Base-by-base conservation (phyloP, 2,797 vertebrate species). In the Falco rusticolus region DNA sequence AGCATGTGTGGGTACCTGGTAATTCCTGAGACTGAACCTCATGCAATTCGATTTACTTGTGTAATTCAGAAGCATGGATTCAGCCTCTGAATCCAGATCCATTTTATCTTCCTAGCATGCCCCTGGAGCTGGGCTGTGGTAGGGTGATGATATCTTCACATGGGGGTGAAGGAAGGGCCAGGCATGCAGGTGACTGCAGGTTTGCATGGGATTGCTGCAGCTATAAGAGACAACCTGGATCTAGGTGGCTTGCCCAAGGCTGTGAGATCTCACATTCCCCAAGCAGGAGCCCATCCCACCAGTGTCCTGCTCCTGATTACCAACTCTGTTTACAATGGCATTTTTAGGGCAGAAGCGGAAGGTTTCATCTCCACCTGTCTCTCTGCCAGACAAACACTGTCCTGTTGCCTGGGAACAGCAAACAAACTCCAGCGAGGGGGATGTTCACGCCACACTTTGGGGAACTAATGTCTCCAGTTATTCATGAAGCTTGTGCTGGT, bases 11-110 rank as follows among this genome's bases (percentile, higher is more conserved):
- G 22, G 11, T 16, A 48, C 48, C 80, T 54, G 31, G 17, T n/a
- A 1, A 20, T 11, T 11, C 37, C 71, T 47, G 50, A 85, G 31
- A 15, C 31, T 69, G 28, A 57, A 29, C 28, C n/a, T 57, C n/a
- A 6, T 0, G 0, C 2, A 16, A 4, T 51, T 45, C 10, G 25
- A 24, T 53, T 82, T 43, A 11, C 19, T 77, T 0, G 0, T 19
- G 29, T 10, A 34, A 45, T 17, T 45, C 43, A 45, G 17, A 45
- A 45, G 16, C 43, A 17, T 45, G 43, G 37, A 37, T 12, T 1
- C 6, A 34, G 22, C 29, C 22, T 64, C 45, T 45, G 68, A 51
- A 57, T 31, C 31, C 54, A 56, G 43, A 39, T 7, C 17, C 29
- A 1, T 31, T 60, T 82, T 29, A 28, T 4, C 13, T 53, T 48